These are phyloP conservation scores for Thelaira solivaga DNA, from an alignment of 2,888 invertebrate species.

Conservation along the genomic window DNA sequence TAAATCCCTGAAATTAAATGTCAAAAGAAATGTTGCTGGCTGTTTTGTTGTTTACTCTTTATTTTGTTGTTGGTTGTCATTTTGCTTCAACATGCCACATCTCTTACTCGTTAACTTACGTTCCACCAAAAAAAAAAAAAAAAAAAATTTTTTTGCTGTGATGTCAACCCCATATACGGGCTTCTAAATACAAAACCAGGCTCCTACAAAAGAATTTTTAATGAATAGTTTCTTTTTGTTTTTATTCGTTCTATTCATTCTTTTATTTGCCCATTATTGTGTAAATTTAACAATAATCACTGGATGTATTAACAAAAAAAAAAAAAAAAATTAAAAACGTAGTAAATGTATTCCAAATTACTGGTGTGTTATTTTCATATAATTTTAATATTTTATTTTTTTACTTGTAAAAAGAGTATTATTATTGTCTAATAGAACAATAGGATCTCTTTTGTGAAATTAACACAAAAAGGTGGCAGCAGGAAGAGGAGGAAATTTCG, in stretches of 20 bases:
- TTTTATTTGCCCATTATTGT: constrained; percentile 40
- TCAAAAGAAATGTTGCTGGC: constrained; percentile 56
- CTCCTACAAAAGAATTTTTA: constrained; percentile 48
- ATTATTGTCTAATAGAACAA: constrained; percentile 29
- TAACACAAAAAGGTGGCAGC: constrained; percentile 28
- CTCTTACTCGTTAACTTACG: constrained; percentile 5
- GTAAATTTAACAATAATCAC: constrained; percentile 51
- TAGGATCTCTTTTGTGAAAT: constrained; percentile 18
- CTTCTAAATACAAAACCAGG: constrained; percentile 8
- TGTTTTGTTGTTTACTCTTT: constrained; percentile 3
- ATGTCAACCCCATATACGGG: constrained; percentile 35
- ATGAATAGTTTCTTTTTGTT: constrained; percentile 43
- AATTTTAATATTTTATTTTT: constrained; percentile 14
- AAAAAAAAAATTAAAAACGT: constrained; percentile 1
- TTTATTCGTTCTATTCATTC: not conserved
- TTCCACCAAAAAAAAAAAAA: constrained; percentile 24
- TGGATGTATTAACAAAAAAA: not conserved
- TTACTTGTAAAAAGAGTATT: too few species aligned
- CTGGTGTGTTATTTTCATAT: not conserved
- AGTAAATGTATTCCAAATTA: constrained; percentile 30
- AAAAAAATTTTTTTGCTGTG: constrained; percentile 25
- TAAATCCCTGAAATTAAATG: constrained; percentile 63
- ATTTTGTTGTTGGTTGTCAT: constrained; percentile 1
- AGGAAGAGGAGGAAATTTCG: constrained; percentile 1
- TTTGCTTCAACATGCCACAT: constrained; percentile 6